Percentiles rank a stretch among this genome's conserved stretches.
These are phyloP conservation scores for Fistularia tabacaria DNA, from an alignment of 2,797 vertebrate genomes.

Conservation along the genomic window DNA sequence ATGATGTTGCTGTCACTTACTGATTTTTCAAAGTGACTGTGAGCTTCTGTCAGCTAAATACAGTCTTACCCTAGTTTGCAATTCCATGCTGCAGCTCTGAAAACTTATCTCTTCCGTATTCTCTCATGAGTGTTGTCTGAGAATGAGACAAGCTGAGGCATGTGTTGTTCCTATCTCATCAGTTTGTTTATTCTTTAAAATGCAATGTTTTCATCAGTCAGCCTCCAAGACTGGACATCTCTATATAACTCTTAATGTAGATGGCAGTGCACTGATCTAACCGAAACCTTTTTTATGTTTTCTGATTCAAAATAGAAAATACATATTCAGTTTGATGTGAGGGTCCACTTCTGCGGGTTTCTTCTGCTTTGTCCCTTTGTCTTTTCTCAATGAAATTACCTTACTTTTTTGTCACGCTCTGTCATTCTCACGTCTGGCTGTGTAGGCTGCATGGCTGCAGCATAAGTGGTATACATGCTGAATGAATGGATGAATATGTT, in stretches of 20 bases:
- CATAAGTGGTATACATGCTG: neutral
- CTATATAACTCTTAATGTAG: conserved; percentile 21
- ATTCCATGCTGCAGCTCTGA: conserved; percentile 18
- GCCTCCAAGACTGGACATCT: conserved; percentile 22
- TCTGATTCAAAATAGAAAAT: neutral
- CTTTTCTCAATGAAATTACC: conserved; percentile 21
- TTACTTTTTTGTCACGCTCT: conserved; percentile 13
- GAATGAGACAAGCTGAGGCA: conserved; percentile 29
- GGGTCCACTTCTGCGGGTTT: neutral
- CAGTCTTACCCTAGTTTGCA: conserved; percentile 41
- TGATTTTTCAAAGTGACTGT: conserved; percentile 21
- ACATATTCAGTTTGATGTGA: neutral
- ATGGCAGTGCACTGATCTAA: conserved; percentile 13
- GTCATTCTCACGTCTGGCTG: too few relatives aligned
- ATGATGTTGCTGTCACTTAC: conserved; percentile 29
- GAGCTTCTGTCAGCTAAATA: conserved; percentile 23
- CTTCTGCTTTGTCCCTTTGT: conserved; percentile 10
- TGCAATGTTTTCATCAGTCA: too few relatives aligned
- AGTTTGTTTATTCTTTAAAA: conserved; percentile 33
- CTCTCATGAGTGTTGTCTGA: conserved; percentile 45
- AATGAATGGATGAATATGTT: conserved; percentile 1
- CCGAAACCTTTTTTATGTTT: conserved; percentile 1
- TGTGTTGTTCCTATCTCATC: conserved; percentile 28
- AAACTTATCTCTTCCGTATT: conserved; percentile 27
- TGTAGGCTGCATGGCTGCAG: conserved; percentile 23